These are phyloP conservation scores for Thecocarcelia acutangulata DNA, from an alignment of 2,888 invertebrate species.

Conservation along the genomic window DNA sequence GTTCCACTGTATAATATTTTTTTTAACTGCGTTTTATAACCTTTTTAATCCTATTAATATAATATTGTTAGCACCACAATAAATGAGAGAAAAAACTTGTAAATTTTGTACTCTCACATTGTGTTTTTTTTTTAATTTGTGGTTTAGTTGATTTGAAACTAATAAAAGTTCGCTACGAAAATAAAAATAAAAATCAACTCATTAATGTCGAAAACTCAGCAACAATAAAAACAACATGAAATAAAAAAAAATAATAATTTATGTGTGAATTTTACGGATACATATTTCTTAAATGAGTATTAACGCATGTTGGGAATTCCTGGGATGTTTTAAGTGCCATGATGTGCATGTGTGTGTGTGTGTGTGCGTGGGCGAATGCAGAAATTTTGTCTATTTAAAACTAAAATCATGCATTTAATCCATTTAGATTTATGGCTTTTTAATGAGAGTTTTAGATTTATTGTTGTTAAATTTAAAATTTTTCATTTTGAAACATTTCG, in stretches of 20 bases:
- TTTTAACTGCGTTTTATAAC: too few species aligned
- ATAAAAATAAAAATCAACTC: background rate
- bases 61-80: background rate
- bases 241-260: constrained; percentile 46
- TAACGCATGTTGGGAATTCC: constrained; percentile 18
- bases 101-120: constrained; percentile 29
- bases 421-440: constrained; percentile 55
- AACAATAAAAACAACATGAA: constrained; percentile 20
- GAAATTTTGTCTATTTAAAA: constrained; percentile 12
- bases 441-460: constrained; percentile 61
- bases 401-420: constrained; percentile 26
- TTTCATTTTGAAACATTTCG: background rate
- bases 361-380: constrained; percentile 11
- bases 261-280: constrained; percentile 49
- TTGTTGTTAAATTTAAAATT: constrained; percentile 41
- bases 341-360: constrained; percentile 5
- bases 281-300: constrained; percentile 11
- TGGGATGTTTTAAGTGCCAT: background rate
- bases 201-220: too few species aligned
- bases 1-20: too few species aligned
- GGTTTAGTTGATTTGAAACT: constrained; percentile 51
- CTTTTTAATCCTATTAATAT: background rate
- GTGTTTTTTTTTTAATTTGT: constrained; percentile 58
- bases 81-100: too few species aligned
- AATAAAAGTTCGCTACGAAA: constrained; percentile 38